These are phyloP conservation scores for Glomeris maerens DNA, from an alignment of 1,140 invertebrate species.

Conservation along the genomic window DNA sequence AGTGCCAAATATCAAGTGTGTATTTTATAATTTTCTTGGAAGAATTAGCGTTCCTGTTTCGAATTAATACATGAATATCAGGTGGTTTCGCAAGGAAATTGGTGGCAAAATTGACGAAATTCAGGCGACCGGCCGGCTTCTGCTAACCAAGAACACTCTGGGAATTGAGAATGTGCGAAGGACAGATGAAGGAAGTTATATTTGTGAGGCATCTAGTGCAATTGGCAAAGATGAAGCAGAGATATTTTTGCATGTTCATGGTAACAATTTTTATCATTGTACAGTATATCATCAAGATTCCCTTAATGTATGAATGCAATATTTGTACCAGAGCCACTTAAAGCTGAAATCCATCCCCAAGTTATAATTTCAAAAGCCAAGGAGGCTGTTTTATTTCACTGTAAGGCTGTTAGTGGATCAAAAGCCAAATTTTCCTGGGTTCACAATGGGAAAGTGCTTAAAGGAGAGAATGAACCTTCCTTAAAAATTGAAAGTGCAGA, in stretches of 20 bases:
- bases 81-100: slow-evolving; percentile 16
- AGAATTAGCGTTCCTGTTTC: background rate
- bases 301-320: too few species aligned
- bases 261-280: slow-evolving; percentile 20
- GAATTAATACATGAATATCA: background rate
- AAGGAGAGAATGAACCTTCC: slow-evolving; percentile 25
- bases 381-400: slow-evolving; percentile 63
- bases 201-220: slow-evolving; percentile 28
- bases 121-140: slow-evolving; percentile 16
- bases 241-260: slow-evolving; percentile 26
- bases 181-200: slow-evolving; percentile 27
- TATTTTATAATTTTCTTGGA: slow-evolving; percentile 4
- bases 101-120: slow-evolving; percentile 18
- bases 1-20: slow-evolving; percentile 13
- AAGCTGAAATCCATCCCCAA: slow-evolving; percentile 5
- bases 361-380: slow-evolving; percentile 47
- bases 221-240: slow-evolving; percentile 24
- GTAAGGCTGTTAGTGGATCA: slow-evolving; percentile 60
- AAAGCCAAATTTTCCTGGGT: slow-evolving; percentile 59
- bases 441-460: slow-evolving; percentile 58
- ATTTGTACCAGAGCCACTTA: slow-evolving; percentile 1
- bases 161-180: slow-evolving; percentile 21
- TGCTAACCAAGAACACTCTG: slow-evolving; percentile 25
- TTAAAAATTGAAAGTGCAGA: slow-evolving; percentile 35
- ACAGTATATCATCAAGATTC: too few species aligned